Conservation (phyloP, 2,113 vertebrate genomes). For the Sclerurus mexicanus region DNA sequence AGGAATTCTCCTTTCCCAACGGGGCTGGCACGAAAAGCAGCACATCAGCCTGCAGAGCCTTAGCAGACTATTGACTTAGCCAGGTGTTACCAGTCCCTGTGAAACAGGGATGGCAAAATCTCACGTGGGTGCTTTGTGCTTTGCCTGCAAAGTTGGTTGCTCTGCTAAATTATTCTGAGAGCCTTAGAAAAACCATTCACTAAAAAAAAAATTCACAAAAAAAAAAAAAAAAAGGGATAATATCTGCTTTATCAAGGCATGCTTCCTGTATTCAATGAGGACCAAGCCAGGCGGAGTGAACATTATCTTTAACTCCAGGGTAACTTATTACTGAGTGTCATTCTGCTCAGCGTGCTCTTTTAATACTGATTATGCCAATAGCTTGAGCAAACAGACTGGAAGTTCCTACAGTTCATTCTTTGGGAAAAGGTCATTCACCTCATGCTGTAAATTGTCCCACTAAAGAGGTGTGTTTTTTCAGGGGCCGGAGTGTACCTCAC, state of each 20-base stretch:
- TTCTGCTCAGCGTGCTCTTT: background rate
- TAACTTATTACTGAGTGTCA: background rate
- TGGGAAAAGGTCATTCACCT: slow-evolving; percentile 68
- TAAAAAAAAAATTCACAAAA: background rate
- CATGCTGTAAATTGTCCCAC: background rate
- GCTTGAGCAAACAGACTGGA: slow-evolving; percentile 29
- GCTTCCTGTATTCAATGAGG: background rate
- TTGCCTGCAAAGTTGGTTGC: background rate
- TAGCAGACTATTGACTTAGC: background rate
- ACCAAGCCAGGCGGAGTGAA: background rate
- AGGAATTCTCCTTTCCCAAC: background rate
- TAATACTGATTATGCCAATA: slow-evolving; percentile 12
- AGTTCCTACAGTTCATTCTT: background rate
- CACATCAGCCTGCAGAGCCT: background rate
- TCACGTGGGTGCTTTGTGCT: background rate
- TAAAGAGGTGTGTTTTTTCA: slow-evolving; percentile 38
- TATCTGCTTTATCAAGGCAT: background rate
- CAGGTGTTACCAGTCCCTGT: background rate
- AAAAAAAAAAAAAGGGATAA: background rate
- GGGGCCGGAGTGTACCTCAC: slow-evolving; percentile 8
- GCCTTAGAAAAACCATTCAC: background rate
- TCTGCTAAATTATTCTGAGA: background rate
- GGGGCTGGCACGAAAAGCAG: background rate
- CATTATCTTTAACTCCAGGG: background rate
- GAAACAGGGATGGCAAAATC: background rate